Conservation (phyloP, 2,113 vertebrate species). For the Gallinago paraguaiae region DNA sequence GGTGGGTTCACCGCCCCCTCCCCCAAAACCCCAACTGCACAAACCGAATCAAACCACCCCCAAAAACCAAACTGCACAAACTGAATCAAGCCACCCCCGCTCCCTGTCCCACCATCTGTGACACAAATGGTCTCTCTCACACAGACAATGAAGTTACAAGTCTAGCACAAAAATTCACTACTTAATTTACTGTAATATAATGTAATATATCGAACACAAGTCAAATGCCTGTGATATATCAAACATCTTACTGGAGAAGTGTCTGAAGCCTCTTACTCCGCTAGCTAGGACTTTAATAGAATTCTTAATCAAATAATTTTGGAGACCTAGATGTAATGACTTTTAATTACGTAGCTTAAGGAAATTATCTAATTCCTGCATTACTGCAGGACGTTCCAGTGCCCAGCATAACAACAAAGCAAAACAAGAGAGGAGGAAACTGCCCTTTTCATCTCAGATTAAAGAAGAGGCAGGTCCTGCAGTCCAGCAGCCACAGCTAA, state of each 20-base stretch:
- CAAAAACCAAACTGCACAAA: background rate
- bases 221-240: fast-evolving
- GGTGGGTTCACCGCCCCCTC: background rate
- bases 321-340: background rate
- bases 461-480: background rate
- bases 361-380: background rate
- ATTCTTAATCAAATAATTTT: background rate
- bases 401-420: background rate
- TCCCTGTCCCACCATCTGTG: background rate
- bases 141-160: background rate
- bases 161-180: background rate
- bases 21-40: background rate
- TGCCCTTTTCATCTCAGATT: background rate
- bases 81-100: background rate
- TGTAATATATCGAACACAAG: fast-evolving
- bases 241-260: background rate
- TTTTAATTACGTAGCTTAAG: background rate
- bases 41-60: background rate
- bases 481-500: background rate
- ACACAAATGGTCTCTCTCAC: background rate
- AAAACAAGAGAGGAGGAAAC: background rate
- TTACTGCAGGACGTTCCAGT: background rate
- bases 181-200: background rate
- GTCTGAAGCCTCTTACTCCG: background rate
- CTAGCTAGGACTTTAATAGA: background rate